Conservation (phyloP, 2,888 invertebrate species). For the Agrenia bidenticulata region DNA sequence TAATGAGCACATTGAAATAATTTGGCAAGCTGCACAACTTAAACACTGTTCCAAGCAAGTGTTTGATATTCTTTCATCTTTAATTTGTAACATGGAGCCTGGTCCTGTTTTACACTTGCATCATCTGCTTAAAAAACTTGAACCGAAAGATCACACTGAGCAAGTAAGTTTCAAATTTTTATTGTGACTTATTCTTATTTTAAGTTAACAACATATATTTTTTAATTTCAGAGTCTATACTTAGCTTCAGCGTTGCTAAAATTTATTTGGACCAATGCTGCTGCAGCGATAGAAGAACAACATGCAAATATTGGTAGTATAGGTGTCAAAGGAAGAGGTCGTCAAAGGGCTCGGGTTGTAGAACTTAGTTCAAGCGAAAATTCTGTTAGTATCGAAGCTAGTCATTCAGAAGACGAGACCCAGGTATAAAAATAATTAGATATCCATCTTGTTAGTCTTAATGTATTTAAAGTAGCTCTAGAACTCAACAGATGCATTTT, state of each 20-base stretch:
- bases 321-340: slow-evolving; percentile 23
- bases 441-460: too few relatives aligned
- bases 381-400: slow-evolving; percentile 77
- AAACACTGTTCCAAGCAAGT: slow-evolving; percentile 94
- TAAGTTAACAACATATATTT: slow-evolving; percentile 25
- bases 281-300: slow-evolving; percentile 53
- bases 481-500: too few relatives aligned
- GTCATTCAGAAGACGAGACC: slow-evolving; percentile 73
- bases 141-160: slow-evolving; percentile 89
- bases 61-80: slow-evolving; percentile 82
- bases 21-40: slow-evolving; percentile 92
- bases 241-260: slow-evolving; percentile 86
- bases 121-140: slow-evolving; percentile 78
- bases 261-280: slow-evolving; percentile 79
- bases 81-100: slow-evolving; percentile 85
- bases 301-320: slow-evolving; percentile 50
- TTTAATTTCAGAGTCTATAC: slow-evolving; percentile 71
- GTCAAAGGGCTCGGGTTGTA: slow-evolving; percentile 3
- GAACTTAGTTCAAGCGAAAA: slow-evolving; percentile 71
- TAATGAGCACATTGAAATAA: slow-evolving; percentile 84
- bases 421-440: slow-evolving; percentile 56
- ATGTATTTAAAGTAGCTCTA: too few relatives aligned
- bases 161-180: slow-evolving; percentile 62
- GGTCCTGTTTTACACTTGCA: slow-evolving; percentile 86
- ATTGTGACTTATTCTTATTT: slow-evolving; percentile 5